phyloP scores from a whole-genome alignment of 2,113 vertebrate species.

The Ctenomys sociabilis region DNA sequence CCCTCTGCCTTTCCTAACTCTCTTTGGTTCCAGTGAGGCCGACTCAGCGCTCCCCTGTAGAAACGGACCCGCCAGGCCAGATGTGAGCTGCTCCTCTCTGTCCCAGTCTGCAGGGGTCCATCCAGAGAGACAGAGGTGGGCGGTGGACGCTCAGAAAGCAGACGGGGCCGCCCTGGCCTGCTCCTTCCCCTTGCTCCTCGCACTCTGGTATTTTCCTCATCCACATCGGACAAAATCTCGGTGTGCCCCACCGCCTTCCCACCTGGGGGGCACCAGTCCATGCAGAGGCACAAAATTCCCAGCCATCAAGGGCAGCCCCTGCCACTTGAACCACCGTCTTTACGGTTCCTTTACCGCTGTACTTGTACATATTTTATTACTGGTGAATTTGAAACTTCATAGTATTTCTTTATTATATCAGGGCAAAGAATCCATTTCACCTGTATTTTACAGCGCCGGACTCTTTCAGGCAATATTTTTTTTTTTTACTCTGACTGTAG shows the following conservation, averaged over 20 bases:
- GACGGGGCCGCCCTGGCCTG: not conserved
- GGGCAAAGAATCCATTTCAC: not conserved
- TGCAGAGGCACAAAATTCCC: not conserved
- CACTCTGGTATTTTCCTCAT: not conserved
- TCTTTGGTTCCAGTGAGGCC: not conserved
- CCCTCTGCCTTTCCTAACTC: not conserved
- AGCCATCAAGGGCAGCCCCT: not conserved
- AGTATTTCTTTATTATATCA: constrained; percentile 33
- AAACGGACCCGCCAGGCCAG: accelerated
- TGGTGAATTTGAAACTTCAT: constrained; percentile 32
- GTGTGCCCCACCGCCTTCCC: accelerated
- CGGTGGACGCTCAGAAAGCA: not conserved
- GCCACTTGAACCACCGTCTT: not conserved
- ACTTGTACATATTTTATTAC: constrained; percentile 6
- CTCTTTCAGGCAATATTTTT: constrained; percentile 9
- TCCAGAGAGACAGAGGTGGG: not conserved
- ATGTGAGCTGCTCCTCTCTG: not conserved
- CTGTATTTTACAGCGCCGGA: constrained; percentile 24
- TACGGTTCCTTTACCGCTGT: not conserved
- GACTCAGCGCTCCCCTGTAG: not conserved
- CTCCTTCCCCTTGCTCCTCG: not conserved
- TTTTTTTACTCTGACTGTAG: not conserved
- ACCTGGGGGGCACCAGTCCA: not conserved
- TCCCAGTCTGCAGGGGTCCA: not conserved
- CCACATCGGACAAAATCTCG: not conserved